phyloP scores from a whole-genome alignment of 2,888 invertebrate species.

The Meteorus cinctellus region DNA sequence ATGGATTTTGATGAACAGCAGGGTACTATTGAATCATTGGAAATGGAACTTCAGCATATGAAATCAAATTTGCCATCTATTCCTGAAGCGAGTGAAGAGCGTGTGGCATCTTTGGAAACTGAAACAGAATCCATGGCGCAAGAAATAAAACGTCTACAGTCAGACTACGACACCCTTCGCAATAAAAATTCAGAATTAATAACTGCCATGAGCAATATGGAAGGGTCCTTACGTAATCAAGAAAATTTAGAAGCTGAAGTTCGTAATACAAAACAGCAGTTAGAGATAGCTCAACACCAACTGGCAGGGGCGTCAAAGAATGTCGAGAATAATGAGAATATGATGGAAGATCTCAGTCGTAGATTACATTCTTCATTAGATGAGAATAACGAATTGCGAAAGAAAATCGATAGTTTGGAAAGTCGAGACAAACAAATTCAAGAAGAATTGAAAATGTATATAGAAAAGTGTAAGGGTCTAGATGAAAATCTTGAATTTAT shows the following conservation, averaged over 20 bases:
- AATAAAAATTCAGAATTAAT: conserved; percentile 60
- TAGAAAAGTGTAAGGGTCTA: conserved; percentile 58
- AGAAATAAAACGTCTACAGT: conserved; percentile 73
- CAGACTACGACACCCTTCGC: conserved; percentile 60
- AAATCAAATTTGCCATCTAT: conserved; percentile 68
- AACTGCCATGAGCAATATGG: conserved; percentile 55
- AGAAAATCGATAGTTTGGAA: conserved; percentile 69
- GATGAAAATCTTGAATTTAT: conserved; percentile 61
- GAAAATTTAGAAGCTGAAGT: conserved; percentile 76
- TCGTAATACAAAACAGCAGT: conserved; percentile 75
- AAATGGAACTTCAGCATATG: conserved; percentile 63
- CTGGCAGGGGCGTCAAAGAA: conserved; percentile 69
- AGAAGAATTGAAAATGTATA: conserved; percentile 57
- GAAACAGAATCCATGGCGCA: conserved; percentile 71
- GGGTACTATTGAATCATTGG: conserved; percentile 66
- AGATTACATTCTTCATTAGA: conserved; percentile 57
- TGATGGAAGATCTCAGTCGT: conserved; percentile 54
- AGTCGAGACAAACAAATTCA: conserved; percentile 59
- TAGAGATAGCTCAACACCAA: conserved; percentile 74
- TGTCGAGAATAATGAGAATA: conserved; percentile 59
- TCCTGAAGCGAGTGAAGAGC: conserved; percentile 69
- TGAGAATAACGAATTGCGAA: conserved; percentile 68
- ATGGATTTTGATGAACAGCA: conserved; percentile 69
- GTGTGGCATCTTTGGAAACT: conserved; percentile 65
- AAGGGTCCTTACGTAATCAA: conserved; percentile 74